Evolutionary conservation across 2,888 invertebrate genomes (phyloP).

Genomic region (Leptopterna dolabrata): DNA sequence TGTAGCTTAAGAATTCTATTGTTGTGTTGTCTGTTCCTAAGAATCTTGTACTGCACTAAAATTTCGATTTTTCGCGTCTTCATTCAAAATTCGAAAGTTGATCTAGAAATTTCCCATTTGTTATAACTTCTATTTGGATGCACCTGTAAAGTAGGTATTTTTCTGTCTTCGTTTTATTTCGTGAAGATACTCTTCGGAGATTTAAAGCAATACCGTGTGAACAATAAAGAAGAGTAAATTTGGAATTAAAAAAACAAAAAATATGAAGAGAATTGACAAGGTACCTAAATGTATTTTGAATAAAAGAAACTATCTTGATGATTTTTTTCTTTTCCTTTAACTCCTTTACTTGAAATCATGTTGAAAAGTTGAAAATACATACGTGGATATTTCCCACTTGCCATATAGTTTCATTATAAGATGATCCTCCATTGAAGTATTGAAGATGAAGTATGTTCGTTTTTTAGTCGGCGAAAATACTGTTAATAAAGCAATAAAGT

Average conservation of each 20-base stretch:
- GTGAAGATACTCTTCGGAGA: neutral
- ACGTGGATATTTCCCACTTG: too few relatives aligned
- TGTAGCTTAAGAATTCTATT: neutral
- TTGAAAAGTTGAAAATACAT: too few relatives aligned
- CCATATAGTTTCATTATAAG: too few relatives aligned
- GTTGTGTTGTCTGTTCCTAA: neutral
- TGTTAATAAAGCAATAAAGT: too few relatives aligned
- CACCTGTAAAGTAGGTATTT: neutral
- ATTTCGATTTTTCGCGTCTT: neutral
- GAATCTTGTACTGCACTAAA: neutral
- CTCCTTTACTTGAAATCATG: too few relatives aligned
- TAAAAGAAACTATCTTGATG: neutral
- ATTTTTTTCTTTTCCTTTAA: neutral
- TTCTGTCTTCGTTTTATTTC: neutral
- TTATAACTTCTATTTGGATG: neutral
- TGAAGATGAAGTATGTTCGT: too few relatives aligned
- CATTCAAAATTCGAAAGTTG: neutral
- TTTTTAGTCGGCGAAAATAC: too few relatives aligned
- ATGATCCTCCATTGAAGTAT: too few relatives aligned
- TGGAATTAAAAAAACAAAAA: too few relatives aligned
- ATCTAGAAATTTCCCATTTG: neutral
- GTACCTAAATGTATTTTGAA: slow-evolving; percentile 16
- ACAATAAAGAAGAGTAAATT: neutral
- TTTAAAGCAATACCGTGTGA: slow-evolving; percentile 18
- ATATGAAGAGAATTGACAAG: neutral